Percentiles rank a stretch among this genome's conserved stretches.
These are phyloP conservation scores for Miniopterus natalensis DNA, from an alignment of 2,113 vertebrate genomes.

Conservation along the genomic window DNA sequence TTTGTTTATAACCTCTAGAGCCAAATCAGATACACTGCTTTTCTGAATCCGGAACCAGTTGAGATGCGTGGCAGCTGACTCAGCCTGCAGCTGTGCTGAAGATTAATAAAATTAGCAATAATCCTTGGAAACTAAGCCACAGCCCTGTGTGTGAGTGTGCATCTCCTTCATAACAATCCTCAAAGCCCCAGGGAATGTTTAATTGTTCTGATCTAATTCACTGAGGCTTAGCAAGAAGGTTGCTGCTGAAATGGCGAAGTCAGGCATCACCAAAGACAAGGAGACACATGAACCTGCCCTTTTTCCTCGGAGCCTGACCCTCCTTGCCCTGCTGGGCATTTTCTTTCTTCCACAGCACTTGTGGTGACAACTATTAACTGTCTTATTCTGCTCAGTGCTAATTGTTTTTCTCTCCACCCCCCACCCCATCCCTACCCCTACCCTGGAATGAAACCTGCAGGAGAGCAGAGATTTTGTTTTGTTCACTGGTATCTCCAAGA, in stretches of 20 bases:
- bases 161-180: not conserved
- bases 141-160: not conserved
- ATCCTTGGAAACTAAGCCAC: not conserved
- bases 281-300: too few species aligned
- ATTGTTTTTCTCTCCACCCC: not conserved
- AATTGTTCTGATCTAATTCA: not conserved
- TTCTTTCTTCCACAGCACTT: not conserved
- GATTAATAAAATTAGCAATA: conserved; percentile 38
- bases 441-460: not conserved
- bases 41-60: conserved; percentile 7
- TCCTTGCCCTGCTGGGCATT: not conserved
- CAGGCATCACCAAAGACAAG: not conserved
- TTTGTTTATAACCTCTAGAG: not conserved
- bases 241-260: not conserved
- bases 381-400: not conserved
- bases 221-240: not conserved
- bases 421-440: not conserved
- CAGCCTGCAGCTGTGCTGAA: conserved; percentile 24
- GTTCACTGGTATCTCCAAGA: not conserved
- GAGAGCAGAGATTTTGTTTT: not conserved
- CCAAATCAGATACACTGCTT: not conserved
- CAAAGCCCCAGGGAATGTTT: not conserved
- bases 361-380: not conserved
- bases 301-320: not conserved
- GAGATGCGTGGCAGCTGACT: not conserved